Evolutionary conservation across 2,113 vertebrate genomes (phyloP).

Genomic region (Platichthys flesus): DNA sequence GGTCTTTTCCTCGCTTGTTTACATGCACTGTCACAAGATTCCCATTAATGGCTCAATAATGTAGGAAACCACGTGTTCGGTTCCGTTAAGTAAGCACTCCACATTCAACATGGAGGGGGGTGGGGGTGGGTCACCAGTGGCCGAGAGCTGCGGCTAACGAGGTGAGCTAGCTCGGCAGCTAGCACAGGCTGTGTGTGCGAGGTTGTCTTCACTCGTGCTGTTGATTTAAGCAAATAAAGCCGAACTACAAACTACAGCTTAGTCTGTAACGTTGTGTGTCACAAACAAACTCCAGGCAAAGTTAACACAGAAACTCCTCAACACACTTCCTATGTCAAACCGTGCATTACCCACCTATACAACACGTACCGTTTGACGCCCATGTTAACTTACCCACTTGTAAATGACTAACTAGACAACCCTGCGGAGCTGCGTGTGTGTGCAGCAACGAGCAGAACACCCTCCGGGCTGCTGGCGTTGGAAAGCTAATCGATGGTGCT

Average conservation of each 20-base stretch:
- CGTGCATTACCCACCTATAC: neutral
- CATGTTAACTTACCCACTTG: constrained; percentile 29
- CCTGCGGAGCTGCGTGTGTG: neutral
- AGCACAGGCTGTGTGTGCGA: constrained; percentile 23
- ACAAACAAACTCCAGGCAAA: neutral
- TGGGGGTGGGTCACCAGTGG: neutral
- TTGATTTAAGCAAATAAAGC: neutral
- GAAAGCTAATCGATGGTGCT: constrained; percentile 3
- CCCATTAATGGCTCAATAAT: constrained; percentile 75
- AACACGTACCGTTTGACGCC: neutral
- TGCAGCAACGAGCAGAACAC: neutral
- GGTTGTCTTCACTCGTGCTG: too few species aligned
- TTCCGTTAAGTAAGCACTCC: constrained; percentile 54
- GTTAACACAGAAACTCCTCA: neutral
- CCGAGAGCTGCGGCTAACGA: constrained; percentile 36
- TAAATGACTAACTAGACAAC: neutral
- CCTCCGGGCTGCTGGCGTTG: neutral
- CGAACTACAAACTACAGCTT: neutral
- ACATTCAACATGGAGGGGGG: constrained; percentile 67
- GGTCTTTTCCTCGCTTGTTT: constrained; percentile 42
- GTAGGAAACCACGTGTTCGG: constrained; percentile 73
- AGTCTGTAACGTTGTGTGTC: neutral
- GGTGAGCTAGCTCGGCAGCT: constrained; percentile 41
- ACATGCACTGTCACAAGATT: constrained; percentile 73
- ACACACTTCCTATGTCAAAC: constrained; percentile 2